phyloP scores from a whole-genome alignment of 2,888 invertebrate genomes.

The Lasioglossum zephyrum region DNA sequence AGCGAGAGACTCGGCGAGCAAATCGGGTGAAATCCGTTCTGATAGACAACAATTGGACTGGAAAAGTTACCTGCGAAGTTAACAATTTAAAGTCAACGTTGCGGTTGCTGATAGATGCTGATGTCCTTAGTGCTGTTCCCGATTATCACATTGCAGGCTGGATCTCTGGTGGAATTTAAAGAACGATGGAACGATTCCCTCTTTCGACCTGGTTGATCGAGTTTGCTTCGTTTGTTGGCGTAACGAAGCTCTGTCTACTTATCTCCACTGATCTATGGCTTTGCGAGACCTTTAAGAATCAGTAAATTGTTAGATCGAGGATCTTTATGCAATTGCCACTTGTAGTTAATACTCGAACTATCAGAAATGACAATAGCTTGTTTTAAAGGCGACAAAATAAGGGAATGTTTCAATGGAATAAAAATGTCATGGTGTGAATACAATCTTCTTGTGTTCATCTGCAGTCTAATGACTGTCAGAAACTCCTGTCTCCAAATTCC shows the following conservation, averaged over 20 bases:
- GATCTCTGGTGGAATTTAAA: conserved; percentile 9
- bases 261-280: background rate
- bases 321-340: background rate
- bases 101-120: too few species aligned
- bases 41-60: background rate
- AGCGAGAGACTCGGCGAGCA: background rate
- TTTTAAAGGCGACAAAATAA: too few species aligned
- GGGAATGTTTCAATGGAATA: background rate
- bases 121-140: background rate
- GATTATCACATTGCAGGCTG: conserved; percentile 10
- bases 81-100: conserved; percentile 15
- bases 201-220: background rate
- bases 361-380: too few species aligned
- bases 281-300: background rate
- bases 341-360: too few species aligned
- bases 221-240: background rate
- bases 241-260: background rate
- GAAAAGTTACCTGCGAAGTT: background rate
- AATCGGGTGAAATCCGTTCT: too few species aligned
- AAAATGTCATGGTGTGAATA: background rate
- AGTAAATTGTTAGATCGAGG: background rate
- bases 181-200: background rate
- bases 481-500: background rate
- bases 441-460: background rate
- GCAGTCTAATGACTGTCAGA: background rate